phyloP scores from a whole-genome alignment of 2,113 vertebrate genomes.

The Columba livia region DNA sequence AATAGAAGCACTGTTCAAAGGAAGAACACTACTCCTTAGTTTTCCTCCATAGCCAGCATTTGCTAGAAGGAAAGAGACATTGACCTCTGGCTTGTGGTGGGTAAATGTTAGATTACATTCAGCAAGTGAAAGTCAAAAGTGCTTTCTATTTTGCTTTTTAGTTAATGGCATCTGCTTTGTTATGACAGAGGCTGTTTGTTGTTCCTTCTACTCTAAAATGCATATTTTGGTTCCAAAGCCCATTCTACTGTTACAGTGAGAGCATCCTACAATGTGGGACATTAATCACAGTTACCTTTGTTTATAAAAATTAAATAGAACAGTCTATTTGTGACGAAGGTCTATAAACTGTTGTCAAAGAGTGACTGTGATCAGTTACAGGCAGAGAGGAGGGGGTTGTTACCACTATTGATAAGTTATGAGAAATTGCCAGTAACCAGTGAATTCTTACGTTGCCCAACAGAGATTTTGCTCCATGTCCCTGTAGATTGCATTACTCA shows the following conservation, averaged over 20 bases:
- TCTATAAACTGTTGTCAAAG: background rate
- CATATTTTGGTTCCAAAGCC: background rate
- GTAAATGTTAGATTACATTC: constrained; percentile 2
- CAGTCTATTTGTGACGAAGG: background rate
- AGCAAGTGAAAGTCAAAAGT: constrained; percentile 5
- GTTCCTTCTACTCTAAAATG: background rate
- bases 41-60: constrained; percentile 16
- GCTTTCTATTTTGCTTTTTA: constrained; percentile 17
- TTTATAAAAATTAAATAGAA: background rate
- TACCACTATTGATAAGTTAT: background rate
- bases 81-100: background rate
- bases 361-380: background rate
- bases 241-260: background rate
- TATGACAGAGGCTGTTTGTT: background rate
- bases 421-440: background rate
- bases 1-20: constrained; percentile 65
- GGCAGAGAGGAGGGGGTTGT: background rate
- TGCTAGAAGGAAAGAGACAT: constrained; percentile 17
- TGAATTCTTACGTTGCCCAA: background rate
- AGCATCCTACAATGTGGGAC: background rate
- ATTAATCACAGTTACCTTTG: background rate
- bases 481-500: background rate
- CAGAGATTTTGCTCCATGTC: background rate
- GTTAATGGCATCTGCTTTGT: background rate
- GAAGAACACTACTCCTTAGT: background rate